A percentile compares a stretch with the other conserved stretches of the same genome.
phyloP scores from a whole-genome alignment of 1,140 invertebrate genomes.

The Cylas formicarius region DNA sequence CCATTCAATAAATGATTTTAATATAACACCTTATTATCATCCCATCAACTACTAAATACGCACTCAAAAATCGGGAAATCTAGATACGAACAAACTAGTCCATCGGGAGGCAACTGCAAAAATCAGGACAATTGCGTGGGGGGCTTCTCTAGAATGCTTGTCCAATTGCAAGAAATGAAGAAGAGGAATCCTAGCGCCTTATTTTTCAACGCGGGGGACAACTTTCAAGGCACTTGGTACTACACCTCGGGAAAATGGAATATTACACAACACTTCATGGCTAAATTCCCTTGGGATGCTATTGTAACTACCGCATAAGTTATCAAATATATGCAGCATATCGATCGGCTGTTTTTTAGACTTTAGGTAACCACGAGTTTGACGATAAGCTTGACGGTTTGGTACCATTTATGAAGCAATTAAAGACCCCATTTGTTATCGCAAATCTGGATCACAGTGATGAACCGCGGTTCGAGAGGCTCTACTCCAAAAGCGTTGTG shows the following conservation, averaged over 20 bases:
- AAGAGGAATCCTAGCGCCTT: slow-evolving; percentile 53
- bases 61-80: too few relatives aligned
- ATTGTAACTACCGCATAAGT: too few relatives aligned
- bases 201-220: slow-evolving; percentile 75
- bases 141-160: slow-evolving; percentile 61
- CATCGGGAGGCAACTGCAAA: slow-evolving; percentile 52
- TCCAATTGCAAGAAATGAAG: slow-evolving; percentile 48
- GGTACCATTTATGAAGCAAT: slow-evolving; percentile 59
- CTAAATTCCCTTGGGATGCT: slow-evolving; percentile 67
- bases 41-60: too few relatives aligned
- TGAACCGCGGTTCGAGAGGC: slow-evolving; percentile 57
- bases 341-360: too few relatives aligned
- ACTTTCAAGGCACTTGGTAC: slow-evolving; percentile 80
- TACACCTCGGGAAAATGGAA: slow-evolving; percentile 70
- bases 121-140: slow-evolving; percentile 58
- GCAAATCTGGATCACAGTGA: slow-evolving; percentile 66
- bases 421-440: slow-evolving; percentile 60
- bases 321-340: slow-evolving; percentile 2
- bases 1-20: too few relatives aligned
- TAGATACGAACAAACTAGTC: slow-evolving; percentile 63
- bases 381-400: slow-evolving; percentile 68
- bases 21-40: too few relatives aligned
- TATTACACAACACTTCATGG: slow-evolving; percentile 66
- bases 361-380: slow-evolving; percentile 85
- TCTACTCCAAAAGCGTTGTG: slow-evolving; percentile 54